Evolutionary conservation across 2,113 vertebrate genomes (phyloP).

Genomic region (Strigops habroptila): DNA sequence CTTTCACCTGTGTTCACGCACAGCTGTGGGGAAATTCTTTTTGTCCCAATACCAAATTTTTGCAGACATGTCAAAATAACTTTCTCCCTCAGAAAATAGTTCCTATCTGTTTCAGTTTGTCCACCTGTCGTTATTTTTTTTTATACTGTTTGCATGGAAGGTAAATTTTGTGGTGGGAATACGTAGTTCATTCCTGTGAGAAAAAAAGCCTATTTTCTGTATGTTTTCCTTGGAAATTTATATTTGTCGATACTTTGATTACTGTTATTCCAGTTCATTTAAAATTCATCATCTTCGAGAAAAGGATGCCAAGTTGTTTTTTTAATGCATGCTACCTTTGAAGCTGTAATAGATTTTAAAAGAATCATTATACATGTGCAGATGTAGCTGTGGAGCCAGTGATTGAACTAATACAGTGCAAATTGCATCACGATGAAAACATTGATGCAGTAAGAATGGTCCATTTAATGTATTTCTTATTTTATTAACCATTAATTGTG

Average conservation of each 20-base stretch:
- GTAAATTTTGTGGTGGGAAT: not conserved
- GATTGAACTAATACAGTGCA: slow-evolving; percentile 1
- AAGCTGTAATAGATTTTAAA: slow-evolving; percentile 12
- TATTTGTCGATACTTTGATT: not conserved
- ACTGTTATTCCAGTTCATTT: not conserved
- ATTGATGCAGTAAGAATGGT: slow-evolving; percentile 26
- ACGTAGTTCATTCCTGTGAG: not conserved
- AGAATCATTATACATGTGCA: not conserved
- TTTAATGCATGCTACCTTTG: not conserved
- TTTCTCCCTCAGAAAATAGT: not conserved
- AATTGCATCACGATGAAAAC: slow-evolving; percentile 14
- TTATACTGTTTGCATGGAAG: not conserved
- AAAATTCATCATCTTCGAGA: not conserved
- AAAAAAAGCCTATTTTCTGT: not conserved
- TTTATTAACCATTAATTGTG: slow-evolving; percentile 23
- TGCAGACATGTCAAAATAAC: not conserved
- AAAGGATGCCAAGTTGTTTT: not conserved
- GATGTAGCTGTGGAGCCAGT: not conserved
- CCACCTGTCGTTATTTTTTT: slow-evolving; percentile 23
- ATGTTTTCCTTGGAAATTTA: slow-evolving; percentile 22
- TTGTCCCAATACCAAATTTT: not conserved
- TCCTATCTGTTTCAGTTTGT: not conserved
- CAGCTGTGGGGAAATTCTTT: not conserved
- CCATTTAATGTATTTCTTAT: slow-evolving; percentile 50
- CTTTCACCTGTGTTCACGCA: not conserved